phyloP scores from a whole-genome alignment of 2,888 invertebrate species.

The Coelopa pilipes region DNA sequence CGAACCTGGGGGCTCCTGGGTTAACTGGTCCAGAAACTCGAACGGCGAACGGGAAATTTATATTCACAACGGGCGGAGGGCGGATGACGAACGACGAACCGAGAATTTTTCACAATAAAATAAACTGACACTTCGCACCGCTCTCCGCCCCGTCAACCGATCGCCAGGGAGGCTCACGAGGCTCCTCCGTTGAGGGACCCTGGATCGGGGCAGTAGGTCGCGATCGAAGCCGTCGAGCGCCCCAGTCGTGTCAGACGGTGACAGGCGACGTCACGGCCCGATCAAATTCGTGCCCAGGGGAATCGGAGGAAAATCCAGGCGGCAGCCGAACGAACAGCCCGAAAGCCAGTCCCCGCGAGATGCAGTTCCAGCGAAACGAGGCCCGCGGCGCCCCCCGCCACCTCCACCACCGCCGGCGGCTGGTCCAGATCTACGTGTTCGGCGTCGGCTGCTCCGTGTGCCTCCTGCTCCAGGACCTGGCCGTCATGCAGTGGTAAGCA shows the following conservation, averaged over 20 bases:
- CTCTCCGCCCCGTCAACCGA: too few species aligned
- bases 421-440: slow-evolving; percentile 32
- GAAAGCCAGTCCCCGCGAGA: too few species aligned
- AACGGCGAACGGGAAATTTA: not conserved
- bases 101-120: not conserved
- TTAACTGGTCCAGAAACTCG: slow-evolving; percentile 13
- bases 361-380: too few species aligned
- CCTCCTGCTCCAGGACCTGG: slow-evolving; percentile 38
- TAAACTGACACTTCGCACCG: too few species aligned
- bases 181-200: too few species aligned
- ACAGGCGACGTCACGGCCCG: not conserved
- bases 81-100: too few species aligned
- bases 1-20: not conserved
- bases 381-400: too few species aligned
- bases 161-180: too few species aligned
- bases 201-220: too few species aligned
- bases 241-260: too few species aligned
- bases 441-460: slow-evolving; percentile 19
- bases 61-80: not conserved
- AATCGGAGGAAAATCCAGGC: not conserved
- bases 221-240: too few species aligned
- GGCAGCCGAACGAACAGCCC: too few species aligned
- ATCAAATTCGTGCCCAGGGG: not conserved
- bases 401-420: not conserved
- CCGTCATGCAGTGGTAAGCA: not conserved